phyloP scores from a whole-genome alignment of 2,113 vertebrate genomes.

The Brienomyrus longianalis region DNA sequence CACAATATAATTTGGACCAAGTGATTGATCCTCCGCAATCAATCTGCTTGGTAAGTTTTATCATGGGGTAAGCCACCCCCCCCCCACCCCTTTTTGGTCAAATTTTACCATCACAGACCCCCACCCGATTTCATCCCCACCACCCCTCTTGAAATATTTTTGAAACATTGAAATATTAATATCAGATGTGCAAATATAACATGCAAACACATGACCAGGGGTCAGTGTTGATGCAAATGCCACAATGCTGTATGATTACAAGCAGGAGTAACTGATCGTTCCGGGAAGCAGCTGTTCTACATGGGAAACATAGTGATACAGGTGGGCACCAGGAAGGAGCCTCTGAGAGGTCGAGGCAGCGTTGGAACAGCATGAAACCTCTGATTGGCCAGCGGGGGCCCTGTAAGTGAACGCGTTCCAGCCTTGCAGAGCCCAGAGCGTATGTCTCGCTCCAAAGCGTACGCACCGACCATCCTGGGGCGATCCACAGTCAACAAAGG shows the following conservation, averaged over 20 bases:
- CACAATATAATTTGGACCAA: background rate
- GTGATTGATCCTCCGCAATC: background rate
- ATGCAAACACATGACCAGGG: no score
- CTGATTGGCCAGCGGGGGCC: background rate
- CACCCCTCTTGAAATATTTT: no score
- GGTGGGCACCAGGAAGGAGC: background rate
- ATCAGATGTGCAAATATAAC: no score
- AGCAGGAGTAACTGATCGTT: background rate
- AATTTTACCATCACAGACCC: background rate
- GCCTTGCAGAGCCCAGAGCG: background rate
- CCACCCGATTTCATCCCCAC: no score
- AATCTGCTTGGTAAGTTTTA: background rate
- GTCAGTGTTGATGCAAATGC: no score
- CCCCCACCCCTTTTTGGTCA: no score
- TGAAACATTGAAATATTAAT: no score
- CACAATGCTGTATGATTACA: background rate
- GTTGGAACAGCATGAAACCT: background rate
- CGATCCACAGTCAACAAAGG: background rate
- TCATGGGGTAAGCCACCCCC: background rate
- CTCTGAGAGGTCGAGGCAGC: background rate
- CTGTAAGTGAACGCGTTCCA: background rate
- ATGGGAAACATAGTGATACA: background rate
- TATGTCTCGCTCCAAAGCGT: background rate
- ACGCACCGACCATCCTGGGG: background rate
- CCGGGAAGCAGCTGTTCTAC: background rate